Evolutionary conservation across 1,140 invertebrate species (phyloP), one percentile per base, ranked within the genome.

Genomic region (Diabrotica undecimpunctata): DNA sequence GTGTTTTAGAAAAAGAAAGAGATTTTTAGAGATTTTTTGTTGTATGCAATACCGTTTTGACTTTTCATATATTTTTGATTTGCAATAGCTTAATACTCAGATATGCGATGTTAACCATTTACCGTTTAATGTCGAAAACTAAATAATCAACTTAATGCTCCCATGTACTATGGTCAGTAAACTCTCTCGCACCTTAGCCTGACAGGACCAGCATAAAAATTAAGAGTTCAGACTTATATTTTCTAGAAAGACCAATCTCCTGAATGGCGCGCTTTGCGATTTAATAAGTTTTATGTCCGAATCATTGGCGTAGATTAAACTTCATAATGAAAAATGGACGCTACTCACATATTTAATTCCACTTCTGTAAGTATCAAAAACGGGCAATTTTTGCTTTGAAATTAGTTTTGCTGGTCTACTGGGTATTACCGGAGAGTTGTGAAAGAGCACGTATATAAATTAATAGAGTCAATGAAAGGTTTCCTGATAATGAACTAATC

Each of bases 231-330:
- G 65, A 69, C 66, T 67, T 65, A 65, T 64, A 69, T 69, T 68
- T 69, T 69, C 66, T 64, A 46, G 52, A 68, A 71, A 69, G 68
- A 68, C 66, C 71, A 72, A 72, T 72, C 69, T 70, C 65, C 68
- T 57, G 62, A 66, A 67, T 65, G 65, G 70, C 70, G 70, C 70
- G 67, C 56, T 64, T 68, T 62, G 66, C 66, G 72, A 70, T 71
- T 73, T 73, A 73, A 73, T 73, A 73, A 71, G 67, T 71, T 73
- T 69, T 64, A 68, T 66, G 70, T 70, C 69, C 66, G 68, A 71
- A 70, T 64, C 72, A 73, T 73, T 73, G 72, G 70, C 70, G 72
- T 73, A 73, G 71, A 73, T 71, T 71, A 71, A 71, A 70, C 55
- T 67, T 65, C 67, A 59, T 73, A 72, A 72, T 72, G 71, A 72